These are phyloP conservation scores for Pelochelys cantorii DNA, from an alignment of 2,797 vertebrate genomes.

Conservation along the genomic window DNA sequence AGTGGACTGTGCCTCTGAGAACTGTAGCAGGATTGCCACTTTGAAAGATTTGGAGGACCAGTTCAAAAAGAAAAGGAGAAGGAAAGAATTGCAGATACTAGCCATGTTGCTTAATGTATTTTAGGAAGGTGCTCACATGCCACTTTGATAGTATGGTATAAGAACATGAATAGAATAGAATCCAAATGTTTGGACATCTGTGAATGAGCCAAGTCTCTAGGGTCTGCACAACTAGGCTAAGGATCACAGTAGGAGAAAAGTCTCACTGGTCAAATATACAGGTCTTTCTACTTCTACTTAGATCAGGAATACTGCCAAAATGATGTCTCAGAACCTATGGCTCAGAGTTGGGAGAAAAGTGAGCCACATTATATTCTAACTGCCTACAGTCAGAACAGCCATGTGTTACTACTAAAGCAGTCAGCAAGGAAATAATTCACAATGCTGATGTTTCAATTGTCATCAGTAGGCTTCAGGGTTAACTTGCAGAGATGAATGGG, in stretches of 20 bases:
- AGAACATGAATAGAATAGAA: slow-evolving; percentile 14
- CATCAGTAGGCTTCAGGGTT: slow-evolving; percentile 27
- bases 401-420: slow-evolving; percentile 19
- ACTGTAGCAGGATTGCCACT: background rate
- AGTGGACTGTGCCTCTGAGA: background rate
- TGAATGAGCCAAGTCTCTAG: background rate
- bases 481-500: background rate
- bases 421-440: slow-evolving; percentile 37
- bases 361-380: background rate
- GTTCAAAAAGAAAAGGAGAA: background rate
- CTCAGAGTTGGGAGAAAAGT: background rate
- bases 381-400: slow-evolving; percentile 17
- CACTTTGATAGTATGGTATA: background rate
- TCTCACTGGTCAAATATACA: slow-evolving; percentile 3
- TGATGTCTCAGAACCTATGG: background rate
- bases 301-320: background rate
- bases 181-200: background rate
- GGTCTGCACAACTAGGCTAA: background rate
- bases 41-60: background rate
- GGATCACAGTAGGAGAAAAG: background rate
- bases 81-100: background rate
- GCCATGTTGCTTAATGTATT: background rate
- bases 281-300: background rate
- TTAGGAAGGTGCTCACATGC: background rate
- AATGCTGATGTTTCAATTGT: slow-evolving; percentile 48